These are phyloP conservation scores for Trigoniulus corallinus DNA, from an alignment of 1,140 invertebrate genomes.

Conservation along the genomic window DNA sequence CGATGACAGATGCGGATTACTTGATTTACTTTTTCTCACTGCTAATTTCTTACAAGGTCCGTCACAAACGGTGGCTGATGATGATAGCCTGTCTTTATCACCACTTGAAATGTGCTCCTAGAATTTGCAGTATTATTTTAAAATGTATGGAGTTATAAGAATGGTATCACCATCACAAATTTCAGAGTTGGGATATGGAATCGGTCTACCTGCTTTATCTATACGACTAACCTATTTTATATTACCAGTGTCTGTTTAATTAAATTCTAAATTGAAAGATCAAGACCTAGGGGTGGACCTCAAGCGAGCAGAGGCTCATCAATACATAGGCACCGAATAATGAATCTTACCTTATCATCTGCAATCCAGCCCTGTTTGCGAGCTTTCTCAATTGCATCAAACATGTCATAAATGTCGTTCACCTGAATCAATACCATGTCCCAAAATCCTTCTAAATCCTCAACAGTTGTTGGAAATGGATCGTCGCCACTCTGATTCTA, in stretches of 20 bases:
- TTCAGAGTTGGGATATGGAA: too few species aligned
- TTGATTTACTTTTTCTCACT: slow-evolving; percentile 22
- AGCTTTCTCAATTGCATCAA: slow-evolving; percentile 51
- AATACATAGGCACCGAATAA: not conserved
- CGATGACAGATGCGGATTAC: slow-evolving; percentile 29
- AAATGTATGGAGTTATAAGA: too few species aligned
- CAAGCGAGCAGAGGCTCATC: not conserved
- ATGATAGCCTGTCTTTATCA: slow-evolving; percentile 16
- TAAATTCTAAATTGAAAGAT: slow-evolving; percentile 3
- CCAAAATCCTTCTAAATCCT: slow-evolving; percentile 90
- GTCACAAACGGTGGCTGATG: slow-evolving; percentile 8
- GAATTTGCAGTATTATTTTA: too few species aligned
- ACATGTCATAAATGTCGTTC: slow-evolving; percentile 57
- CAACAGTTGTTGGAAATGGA: slow-evolving; percentile 66
- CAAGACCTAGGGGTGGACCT: not conserved
- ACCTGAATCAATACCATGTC: slow-evolving; percentile 90
- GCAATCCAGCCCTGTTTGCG: slow-evolving; percentile 8
- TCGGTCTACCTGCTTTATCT: too few species aligned
- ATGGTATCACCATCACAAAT: too few species aligned
- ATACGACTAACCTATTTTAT: too few species aligned
- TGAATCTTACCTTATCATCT: slow-evolving; percentile 2
- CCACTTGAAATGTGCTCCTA: slow-evolving; percentile 13
- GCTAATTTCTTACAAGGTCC: slow-evolving; percentile 19
- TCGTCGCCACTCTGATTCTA: slow-evolving; percentile 51
- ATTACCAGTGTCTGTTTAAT: too few species aligned